These are phyloP conservation scores for Thrips palmi DNA, from an alignment of 1,140 invertebrate genomes.

Conservation along the genomic window DNA sequence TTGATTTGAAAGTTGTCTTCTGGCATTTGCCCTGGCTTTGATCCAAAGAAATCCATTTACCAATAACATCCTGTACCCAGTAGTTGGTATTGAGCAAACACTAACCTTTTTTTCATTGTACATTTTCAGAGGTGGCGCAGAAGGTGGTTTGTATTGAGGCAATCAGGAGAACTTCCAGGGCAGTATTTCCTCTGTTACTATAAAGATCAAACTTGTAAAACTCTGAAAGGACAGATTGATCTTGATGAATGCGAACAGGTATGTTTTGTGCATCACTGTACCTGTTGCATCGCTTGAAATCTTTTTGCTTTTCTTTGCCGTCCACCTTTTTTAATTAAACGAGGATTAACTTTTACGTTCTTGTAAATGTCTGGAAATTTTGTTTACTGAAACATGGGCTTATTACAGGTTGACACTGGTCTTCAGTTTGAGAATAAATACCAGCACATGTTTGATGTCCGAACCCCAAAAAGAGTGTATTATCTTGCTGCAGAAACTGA, in stretches of 20 bases:
- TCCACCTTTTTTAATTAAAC: conserved; percentile 7
- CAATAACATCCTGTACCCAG: too few relatives aligned
- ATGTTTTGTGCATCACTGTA: conserved; percentile 14
- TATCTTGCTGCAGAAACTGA: conserved; percentile 82
- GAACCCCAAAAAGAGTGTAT: conserved; percentile 72
- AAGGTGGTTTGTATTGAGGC: conserved; percentile 80
- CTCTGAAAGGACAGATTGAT: conserved; percentile 80
- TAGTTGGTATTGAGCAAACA: too few relatives aligned
- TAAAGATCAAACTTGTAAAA: conserved; percentile 65
- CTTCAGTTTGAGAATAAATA: conserved; percentile 66
- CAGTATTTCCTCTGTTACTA: conserved; percentile 90
- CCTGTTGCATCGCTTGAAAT: not conserved
- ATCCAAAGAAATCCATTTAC: too few relatives aligned
- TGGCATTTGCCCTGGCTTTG: too few relatives aligned
- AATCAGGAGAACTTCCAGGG: conserved; percentile 74
- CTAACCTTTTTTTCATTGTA: conserved; percentile 15
- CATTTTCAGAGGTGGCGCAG: conserved; percentile 70
- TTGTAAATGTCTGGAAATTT: conserved; percentile 4
- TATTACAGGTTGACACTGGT: conserved; percentile 59
- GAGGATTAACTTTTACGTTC: conserved; percentile 5
- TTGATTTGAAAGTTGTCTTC: too few relatives aligned
- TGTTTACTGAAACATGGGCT: conserved; percentile 19
- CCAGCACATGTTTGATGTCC: conserved; percentile 73
- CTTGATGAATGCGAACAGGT: conserved; percentile 91
- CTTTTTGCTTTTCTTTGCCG: conserved; percentile 10